Percentiles rank a stretch among this genome's conserved stretches.
Evolutionary conservation across 1,140 invertebrate genomes (phyloP).

Genomic region (Macrobrachium rosenbergii): DNA sequence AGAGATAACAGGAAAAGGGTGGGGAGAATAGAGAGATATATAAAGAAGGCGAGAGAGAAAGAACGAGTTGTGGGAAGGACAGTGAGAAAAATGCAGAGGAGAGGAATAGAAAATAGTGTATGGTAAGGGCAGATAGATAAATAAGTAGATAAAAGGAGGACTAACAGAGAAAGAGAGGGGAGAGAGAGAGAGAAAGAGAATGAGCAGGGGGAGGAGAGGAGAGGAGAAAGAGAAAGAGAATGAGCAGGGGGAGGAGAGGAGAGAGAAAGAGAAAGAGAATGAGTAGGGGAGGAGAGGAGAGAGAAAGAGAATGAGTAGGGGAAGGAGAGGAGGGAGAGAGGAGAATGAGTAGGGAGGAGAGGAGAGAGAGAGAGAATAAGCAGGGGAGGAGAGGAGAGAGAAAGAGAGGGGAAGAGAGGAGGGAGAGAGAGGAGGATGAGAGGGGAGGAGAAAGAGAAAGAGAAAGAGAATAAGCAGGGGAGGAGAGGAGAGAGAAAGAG

Average conservation of each 20-base stretch:
- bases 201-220: background rate
- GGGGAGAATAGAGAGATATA: background rate
- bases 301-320: too few species aligned
- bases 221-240: background rate
- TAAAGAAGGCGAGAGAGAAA: background rate
- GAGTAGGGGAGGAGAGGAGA: too few species aligned
- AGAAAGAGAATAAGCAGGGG: background rate
- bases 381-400: too few species aligned
- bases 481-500: too few species aligned
- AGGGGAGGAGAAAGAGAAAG: background rate
- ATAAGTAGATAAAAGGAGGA: background rate
- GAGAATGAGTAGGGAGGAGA: background rate
- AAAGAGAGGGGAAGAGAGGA: background rate
- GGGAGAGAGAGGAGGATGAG: background rate
- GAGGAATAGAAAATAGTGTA: too few species aligned
- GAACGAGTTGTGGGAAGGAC: too few species aligned
- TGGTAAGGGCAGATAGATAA: too few species aligned
- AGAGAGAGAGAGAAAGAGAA: slow-evolving; percentile 6
- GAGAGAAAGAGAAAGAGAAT: background rate
- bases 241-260: too few species aligned
- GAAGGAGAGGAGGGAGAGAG: background rate
- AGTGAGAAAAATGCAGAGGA: too few species aligned
- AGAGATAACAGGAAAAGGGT: background rate
- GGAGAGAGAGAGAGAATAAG: background rate
- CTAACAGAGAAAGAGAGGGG: background rate